Evolutionary conservation across 2,888 invertebrate species (phyloP), one percentile per base, ranked within the genome.

Genomic region (Xestia c-nigrum): DNA sequence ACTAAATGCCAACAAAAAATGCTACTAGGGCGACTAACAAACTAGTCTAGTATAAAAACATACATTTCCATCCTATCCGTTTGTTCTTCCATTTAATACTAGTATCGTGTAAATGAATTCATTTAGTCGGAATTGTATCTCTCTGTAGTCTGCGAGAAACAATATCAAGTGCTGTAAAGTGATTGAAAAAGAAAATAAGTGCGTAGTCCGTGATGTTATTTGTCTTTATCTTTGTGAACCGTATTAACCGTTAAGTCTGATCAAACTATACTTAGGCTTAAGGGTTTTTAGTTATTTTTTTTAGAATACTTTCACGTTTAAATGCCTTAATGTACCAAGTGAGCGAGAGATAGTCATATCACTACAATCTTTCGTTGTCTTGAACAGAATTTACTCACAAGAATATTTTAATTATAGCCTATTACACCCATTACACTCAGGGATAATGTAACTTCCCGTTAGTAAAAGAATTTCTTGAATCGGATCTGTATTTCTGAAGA

Each of bases 51-150:
- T 24, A 66, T 10, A 68, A 67, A 85, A 47, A 61, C n/a, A 65
- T 24, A n/a, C 46, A 64, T 76, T 75, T 65, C 50, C 43, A 74
- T 81, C 74, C 12, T 66, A 61, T 69, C 65, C 50, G 38, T 74
- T 63, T 67, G 40, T 72, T 43, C 50, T 55, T 43, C 64, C 31
- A 59, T 24, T 88, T 76, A 65, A 63, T 76, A 61, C 69, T 31
- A 76, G 40, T 63, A 67, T 65, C 70, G 61, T 85, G 71, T 76
- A 80, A 85, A 82, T 78, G 63, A 87, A 87, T 84, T 84, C 78
- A 80, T 82, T 85, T 75, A 71, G 40, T 63, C 50, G 24, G 47
- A 64, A 72, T 77, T 74, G 57, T 69, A 66, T 74, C 61, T 50
- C 75, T 87, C 81, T 87, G 82, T 83, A 76, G 55, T 73, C 72